Percentiles rank a stretch among this genome's conserved stretches.
phyloP scores from a whole-genome alignment of 2,113 vertebrate genomes.

The Speoplatyrhinus poulsoni region DNA sequence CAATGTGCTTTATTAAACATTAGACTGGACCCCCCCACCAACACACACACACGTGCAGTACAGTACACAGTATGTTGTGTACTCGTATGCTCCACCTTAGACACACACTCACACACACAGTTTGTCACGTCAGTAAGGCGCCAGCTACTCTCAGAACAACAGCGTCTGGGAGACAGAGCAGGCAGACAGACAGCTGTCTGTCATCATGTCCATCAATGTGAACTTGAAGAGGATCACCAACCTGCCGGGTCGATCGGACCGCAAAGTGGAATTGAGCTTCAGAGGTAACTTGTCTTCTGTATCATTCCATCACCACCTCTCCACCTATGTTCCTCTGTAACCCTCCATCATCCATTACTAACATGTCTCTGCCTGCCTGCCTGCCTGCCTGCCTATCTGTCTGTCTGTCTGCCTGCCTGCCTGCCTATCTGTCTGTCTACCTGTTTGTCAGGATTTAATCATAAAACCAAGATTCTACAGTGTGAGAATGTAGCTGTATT shows the following conservation, averaged over 20 bases:
- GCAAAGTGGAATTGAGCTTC: conserved; percentile 85
- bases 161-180: background rate
- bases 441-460: conserved; percentile 79
- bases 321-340: background rate
- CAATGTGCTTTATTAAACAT: conserved; percentile 65
- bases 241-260: conserved; percentile 82
- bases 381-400: background rate
- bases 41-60: conserved; percentile 22
- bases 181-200: conserved; percentile 1
- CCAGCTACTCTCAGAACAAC: conserved; percentile 1
- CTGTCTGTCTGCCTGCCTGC: background rate
- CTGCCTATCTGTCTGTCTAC: background rate
- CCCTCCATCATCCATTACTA: too few relatives aligned
- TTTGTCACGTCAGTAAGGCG: background rate
- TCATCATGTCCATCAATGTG: conserved; percentile 84
- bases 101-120: background rate
- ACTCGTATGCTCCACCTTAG: background rate
- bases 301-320: background rate
- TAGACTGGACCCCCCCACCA: conserved; percentile 47
- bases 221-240: conserved; percentile 78
- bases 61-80: too few relatives aligned
- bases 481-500: conserved; percentile 81
- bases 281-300: conserved; percentile 75
- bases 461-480: conserved; percentile 85
- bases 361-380: too few relatives aligned